phyloP scores from a whole-genome alignment of 2,113 vertebrate genomes.

The Calypte anna region DNA sequence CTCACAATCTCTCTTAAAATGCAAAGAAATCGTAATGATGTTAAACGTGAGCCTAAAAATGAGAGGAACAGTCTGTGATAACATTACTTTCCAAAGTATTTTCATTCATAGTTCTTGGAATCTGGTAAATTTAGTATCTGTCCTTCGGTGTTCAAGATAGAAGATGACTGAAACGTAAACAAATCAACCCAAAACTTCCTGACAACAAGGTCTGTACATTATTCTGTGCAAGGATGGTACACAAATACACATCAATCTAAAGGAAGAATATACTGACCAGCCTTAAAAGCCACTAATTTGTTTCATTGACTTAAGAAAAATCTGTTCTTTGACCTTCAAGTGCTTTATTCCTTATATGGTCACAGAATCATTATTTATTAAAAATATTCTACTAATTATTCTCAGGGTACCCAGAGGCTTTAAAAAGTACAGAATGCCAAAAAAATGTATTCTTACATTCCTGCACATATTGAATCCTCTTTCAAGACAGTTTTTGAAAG shows the following conservation, averaged over 20 bases:
- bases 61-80: background rate
- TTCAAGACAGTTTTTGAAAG: background rate
- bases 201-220: background rate
- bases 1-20: background rate
- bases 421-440: background rate
- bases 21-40: background rate
- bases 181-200: background rate
- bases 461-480: background rate
- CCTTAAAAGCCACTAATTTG: background rate
- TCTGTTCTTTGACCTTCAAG: constrained; percentile 34
- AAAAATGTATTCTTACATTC: background rate
- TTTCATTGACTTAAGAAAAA: background rate
- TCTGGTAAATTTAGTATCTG: background rate
- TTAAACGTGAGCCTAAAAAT: background rate
- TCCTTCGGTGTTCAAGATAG: background rate
- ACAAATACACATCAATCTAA: background rate
- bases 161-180: background rate
- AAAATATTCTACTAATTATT: constrained; percentile 15
- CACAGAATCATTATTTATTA: constrained; percentile 5
- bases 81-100: background rate
- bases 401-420: background rate
- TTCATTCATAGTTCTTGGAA: background rate
- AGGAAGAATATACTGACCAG: background rate
- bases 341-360: constrained; percentile 14
- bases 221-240: background rate